These are phyloP conservation scores for Rutpela maculata DNA, from an alignment of 2,888 invertebrate genomes.

Conservation along the genomic window DNA sequence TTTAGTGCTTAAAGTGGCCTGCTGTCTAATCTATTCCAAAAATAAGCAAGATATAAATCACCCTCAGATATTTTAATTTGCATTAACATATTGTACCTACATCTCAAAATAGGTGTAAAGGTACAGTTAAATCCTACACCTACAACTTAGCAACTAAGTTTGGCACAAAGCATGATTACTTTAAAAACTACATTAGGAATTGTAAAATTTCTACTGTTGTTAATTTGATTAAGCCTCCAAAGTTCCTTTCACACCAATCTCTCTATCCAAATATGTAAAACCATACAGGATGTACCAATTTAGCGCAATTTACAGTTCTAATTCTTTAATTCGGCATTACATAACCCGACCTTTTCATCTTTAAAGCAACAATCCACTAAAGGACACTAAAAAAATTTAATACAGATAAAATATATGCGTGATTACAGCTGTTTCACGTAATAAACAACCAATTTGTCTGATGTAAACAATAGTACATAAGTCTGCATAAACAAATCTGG, in stretches of 20 bases:
- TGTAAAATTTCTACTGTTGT: background rate
- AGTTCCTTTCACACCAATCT: slow-evolving; percentile 11
- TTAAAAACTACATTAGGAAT: background rate
- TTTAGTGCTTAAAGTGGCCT: too few species aligned
- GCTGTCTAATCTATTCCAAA: background rate
- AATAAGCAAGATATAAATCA: background rate
- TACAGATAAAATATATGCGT: slow-evolving; percentile 1
- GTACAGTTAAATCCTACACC: background rate
- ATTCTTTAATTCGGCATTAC: slow-evolving; percentile 31
- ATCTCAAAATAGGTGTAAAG: background rate
- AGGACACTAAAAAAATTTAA: slow-evolving; percentile 6
- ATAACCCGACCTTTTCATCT: slow-evolving; percentile 4
- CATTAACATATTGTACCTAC: background rate
- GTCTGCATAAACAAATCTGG: background rate
- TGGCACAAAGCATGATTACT: background rate
- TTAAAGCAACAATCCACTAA: background rate
- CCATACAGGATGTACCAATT: slow-evolving; percentile 29
- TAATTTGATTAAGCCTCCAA: slow-evolving; percentile 19
- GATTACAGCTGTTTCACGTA: background rate
- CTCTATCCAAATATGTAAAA: slow-evolving; percentile 31
- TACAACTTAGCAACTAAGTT: background rate
- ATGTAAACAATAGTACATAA: background rate
- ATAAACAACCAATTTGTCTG: background rate
- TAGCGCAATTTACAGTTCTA: slow-evolving; percentile 27
- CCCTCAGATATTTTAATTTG: background rate